Conservation (phyloP, 2,797 vertebrate genomes). For the Sebastes nivosus region DNA sequence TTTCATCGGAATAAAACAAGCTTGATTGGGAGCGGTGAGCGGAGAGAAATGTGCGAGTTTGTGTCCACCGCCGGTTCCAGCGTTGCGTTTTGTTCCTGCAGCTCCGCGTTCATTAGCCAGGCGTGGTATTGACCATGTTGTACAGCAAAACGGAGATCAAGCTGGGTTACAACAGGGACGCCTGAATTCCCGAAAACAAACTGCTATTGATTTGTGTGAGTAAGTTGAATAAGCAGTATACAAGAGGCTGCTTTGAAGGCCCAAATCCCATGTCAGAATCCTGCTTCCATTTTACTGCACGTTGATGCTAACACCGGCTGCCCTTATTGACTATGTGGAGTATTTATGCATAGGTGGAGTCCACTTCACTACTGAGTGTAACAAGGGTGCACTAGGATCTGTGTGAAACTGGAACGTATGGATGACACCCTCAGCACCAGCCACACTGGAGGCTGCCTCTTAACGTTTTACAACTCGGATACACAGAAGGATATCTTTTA, state of each 20-base stretch:
- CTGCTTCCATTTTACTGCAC: constrained; percentile 40
- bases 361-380: constrained; percentile 15
- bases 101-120: constrained; percentile 54
- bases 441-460: background rate
- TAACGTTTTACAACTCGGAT: background rate
- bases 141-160: constrained; percentile 68
- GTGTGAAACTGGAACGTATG: constrained; percentile 4
- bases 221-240: constrained; percentile 61
- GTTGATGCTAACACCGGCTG: constrained; percentile 20
- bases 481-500: background rate
- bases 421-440: constrained; percentile 3
- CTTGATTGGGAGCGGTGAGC: constrained; percentile 59
- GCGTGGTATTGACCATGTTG: constrained; percentile 65
- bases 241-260: constrained; percentile 43
- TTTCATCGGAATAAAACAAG: constrained; percentile 68
- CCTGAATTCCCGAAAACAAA: constrained; percentile 70
- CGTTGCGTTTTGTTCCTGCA: constrained; percentile 42
- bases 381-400: background rate
- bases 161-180: constrained; percentile 54
- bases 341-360: constrained; percentile 22
- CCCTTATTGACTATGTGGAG: constrained; percentile 39
- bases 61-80: constrained; percentile 30
- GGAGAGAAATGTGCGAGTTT: constrained; percentile 45
- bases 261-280: constrained; percentile 37
- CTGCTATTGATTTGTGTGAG: constrained; percentile 69